Evolutionary conservation across 2,797 vertebrate species (phyloP).

Genomic region (Iguana delicatissima): DNA sequence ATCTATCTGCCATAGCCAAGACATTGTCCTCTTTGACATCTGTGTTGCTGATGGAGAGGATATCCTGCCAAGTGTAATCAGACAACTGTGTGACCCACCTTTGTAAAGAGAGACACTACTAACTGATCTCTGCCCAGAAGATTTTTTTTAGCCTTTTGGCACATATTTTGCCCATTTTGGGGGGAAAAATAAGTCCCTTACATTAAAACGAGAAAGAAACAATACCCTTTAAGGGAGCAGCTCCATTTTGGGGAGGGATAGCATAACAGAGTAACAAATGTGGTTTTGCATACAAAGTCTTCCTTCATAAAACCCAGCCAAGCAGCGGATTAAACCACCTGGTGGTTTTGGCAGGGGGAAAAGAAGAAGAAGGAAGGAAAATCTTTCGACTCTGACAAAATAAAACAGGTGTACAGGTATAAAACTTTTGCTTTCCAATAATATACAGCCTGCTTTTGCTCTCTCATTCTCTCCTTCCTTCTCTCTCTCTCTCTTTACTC

Average conservation of each 20-base stretch:
- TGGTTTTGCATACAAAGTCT: constrained; percentile 74
- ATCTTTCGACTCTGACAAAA: constrained; percentile 80
- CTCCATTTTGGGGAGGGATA: constrained; percentile 41
- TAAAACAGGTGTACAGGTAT: constrained; percentile 93
- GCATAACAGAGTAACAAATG: constrained; percentile 80
- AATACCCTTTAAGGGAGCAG: constrained; percentile 73
- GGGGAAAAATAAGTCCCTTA: neutral
- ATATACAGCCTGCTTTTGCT: constrained; percentile 64
- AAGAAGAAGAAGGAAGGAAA: constrained; percentile 67
- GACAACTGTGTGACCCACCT: constrained; percentile 85
- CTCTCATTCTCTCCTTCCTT: constrained; percentile 1
- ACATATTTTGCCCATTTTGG: constrained; percentile 35
- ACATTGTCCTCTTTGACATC: constrained; percentile 83
- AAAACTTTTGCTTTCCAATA: constrained; percentile 81
- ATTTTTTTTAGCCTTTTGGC: constrained; percentile 59
- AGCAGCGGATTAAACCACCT: constrained; percentile 88
- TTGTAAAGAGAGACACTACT: constrained; percentile 71
- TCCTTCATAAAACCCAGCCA: constrained; percentile 78
- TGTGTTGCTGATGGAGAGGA: constrained; percentile 81
- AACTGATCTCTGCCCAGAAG: constrained; percentile 78
- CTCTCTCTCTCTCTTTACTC: constrained; percentile 59
- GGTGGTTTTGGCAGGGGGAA: constrained; percentile 80
- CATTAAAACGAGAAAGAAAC: neutral
- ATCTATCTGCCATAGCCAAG: constrained; percentile 78
- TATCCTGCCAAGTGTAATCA: constrained; percentile 82